phyloP scores from a whole-genome alignment of 1,140 invertebrate genomes.

The Procambarus clarkii region DNA sequence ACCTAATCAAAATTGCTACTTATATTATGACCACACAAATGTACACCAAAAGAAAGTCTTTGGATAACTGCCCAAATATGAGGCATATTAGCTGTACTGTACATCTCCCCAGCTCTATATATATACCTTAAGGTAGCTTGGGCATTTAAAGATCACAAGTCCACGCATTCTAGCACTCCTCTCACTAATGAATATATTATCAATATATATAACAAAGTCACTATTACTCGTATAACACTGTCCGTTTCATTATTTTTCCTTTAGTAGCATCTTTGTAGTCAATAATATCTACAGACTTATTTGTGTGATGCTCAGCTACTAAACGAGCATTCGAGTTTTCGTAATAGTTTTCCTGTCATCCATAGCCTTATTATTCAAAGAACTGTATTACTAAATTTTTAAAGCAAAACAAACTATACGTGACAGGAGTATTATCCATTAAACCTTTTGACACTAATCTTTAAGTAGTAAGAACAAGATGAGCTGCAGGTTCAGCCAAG shows the following conservation, averaged over 20 bases:
- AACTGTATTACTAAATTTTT: too few species aligned
- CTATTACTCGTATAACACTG: not conserved
- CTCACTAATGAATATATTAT: not conserved
- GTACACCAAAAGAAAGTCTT: slow-evolving; percentile 35
- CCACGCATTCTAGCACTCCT: not conserved
- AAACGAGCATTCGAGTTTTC: not conserved
- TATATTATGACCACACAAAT: slow-evolving; percentile 15
- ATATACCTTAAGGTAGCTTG: not conserved
- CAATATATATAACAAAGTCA: not conserved
- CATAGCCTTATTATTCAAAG: not conserved
- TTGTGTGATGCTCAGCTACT: not conserved
- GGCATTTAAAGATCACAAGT: not conserved
- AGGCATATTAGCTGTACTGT: slow-evolving; percentile 16
- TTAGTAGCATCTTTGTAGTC: not conserved
- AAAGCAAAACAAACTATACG: not conserved
- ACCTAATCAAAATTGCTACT: slow-evolving; percentile 11
- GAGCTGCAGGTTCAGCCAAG: not conserved
- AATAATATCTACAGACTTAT: too few species aligned
- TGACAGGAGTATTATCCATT: not conserved
- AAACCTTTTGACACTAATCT: not conserved
- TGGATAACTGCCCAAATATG: slow-evolving; percentile 15
- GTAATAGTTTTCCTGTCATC: not conserved
- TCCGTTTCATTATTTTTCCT: not conserved
- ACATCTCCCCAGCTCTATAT: slow-evolving; percentile 3
- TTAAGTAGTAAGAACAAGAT: not conserved